These are phyloP conservation scores for Nesoenas mayeri DNA, from an alignment of 2,113 vertebrate genomes.

Conservation along the genomic window DNA sequence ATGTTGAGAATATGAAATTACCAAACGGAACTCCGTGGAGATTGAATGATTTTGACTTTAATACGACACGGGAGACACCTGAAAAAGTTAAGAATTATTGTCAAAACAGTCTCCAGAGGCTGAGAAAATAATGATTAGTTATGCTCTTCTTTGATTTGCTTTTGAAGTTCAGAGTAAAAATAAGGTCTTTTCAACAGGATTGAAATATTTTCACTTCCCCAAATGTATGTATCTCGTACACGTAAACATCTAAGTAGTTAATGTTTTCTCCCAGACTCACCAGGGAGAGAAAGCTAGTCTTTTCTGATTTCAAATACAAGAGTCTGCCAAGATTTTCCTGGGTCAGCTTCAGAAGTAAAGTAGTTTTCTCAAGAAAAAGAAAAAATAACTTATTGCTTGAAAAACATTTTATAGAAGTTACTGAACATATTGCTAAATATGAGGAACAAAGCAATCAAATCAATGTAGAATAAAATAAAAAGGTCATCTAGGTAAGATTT, in stretches of 20 bases:
- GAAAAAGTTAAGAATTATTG: neutral
- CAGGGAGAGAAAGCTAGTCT: neutral
- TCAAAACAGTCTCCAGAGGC: neutral
- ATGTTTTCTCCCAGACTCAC: neutral
- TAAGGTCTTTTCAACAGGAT: neutral
- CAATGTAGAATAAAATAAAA: neutral
- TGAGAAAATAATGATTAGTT: neutral
- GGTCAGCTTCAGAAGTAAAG: neutral
- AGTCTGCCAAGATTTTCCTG: neutral
- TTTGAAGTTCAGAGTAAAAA: neutral
- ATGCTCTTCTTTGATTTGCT: neutral
- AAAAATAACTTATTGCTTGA: neutral
- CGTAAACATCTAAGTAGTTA: neutral
- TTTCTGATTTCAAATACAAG: neutral
- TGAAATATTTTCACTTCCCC: neutral
- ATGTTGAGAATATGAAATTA: neutral
- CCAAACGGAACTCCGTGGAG: neutral
- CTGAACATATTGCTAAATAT: neutral
- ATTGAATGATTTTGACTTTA: neutral
- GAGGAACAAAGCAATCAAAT: neutral
- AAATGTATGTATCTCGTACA: neutral
- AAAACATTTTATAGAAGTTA: neutral
- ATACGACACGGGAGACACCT: neutral
- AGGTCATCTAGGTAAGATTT: neutral
- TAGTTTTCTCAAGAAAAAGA: neutral